A percentile compares a stretch with the other conserved stretches of the same genome.
Evolutionary conservation across 2,113 vertebrate species (phyloP).

Genomic region (Rallus limicola): DNA sequence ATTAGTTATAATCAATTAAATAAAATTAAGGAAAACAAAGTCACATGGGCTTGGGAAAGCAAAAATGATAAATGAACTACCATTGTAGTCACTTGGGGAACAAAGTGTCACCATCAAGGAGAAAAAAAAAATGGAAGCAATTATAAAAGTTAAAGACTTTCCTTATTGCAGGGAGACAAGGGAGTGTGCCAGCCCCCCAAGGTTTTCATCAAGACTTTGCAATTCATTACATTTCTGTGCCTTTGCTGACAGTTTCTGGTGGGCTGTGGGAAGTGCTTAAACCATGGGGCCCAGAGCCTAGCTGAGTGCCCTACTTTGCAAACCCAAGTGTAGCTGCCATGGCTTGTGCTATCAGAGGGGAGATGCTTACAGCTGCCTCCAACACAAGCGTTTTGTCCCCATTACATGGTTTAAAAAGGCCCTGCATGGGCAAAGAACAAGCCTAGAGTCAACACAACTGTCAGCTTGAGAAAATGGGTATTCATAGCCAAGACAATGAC

Average conservation of each 20-base stretch:
- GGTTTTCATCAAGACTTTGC: background rate
- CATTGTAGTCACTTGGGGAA: background rate
- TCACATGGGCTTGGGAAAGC: background rate
- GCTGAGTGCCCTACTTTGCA: background rate
- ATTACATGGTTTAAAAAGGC: background rate
- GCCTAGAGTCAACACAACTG: background rate
- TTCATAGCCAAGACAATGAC: background rate
- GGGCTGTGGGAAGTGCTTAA: background rate
- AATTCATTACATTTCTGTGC: background rate
- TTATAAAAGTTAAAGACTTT: conserved; percentile 49
- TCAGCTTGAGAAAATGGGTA: background rate
- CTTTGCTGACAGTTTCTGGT: background rate
- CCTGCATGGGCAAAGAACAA: background rate
- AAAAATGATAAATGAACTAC: conserved; percentile 37
- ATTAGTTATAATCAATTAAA: conserved; percentile 71
- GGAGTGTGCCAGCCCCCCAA: background rate
- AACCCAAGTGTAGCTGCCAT: background rate
- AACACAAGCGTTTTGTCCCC: background rate
- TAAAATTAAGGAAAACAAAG: conserved; percentile 65
- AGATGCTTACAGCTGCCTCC: background rate
- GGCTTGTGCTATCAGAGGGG: background rate
- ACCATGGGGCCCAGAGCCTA: background rate
- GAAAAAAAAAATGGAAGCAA: conserved; percentile 50
- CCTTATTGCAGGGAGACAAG: background rate
- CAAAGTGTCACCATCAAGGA: conserved; percentile 42